Conservation (phyloP, 2,797 vertebrate species). For the Leontocebus nigricollis region DNA sequence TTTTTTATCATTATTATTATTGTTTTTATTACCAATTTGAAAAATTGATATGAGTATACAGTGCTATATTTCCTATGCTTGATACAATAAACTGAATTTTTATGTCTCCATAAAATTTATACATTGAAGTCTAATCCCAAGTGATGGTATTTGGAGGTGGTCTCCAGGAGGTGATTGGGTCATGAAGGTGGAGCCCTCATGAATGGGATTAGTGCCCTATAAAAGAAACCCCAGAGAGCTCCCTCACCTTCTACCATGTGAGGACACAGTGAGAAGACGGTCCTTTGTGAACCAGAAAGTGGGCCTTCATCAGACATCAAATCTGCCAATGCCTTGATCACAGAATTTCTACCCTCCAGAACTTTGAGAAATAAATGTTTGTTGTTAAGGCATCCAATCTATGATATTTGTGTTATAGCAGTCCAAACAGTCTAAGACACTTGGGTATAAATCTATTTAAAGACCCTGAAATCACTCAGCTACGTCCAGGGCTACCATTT, state of each 20-base stretch:
- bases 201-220: background rate
- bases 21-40: background rate
- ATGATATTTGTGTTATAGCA: background rate
- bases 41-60: background rate
- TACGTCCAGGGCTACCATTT: background rate
- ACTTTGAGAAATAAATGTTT: background rate
- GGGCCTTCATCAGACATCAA: background rate
- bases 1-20: background rate
- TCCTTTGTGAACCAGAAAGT: background rate
- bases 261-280: background rate
- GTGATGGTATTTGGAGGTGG: background rate
- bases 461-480: background rate
- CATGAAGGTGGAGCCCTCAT: background rate
- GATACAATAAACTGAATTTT: background rate
- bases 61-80: background rate
- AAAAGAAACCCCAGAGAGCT: background rate
- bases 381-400: background rate
- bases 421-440: background rate
- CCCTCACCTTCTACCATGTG: too few species aligned
- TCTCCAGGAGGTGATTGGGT: background rate
- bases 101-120: background rate
- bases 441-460: background rate
- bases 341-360: background rate
- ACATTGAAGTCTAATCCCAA: background rate
- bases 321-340: background rate